These are phyloP conservation scores for Oxygymnocypris stewartii DNA, from an alignment of 2,113 vertebrate genomes.

Conservation along the genomic window DNA sequence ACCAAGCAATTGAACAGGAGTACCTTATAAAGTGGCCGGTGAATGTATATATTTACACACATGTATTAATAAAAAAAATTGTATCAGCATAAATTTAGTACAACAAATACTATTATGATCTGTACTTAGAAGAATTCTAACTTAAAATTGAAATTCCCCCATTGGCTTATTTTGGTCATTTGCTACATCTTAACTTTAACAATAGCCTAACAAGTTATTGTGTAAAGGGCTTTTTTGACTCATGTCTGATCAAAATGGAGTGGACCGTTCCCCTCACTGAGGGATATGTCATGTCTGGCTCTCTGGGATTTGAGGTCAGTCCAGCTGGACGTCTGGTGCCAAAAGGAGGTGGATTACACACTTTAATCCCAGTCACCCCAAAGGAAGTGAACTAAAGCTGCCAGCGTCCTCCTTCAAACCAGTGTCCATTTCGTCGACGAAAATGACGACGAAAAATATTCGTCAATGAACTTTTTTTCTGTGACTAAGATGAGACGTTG, in stretches of 20 bases:
- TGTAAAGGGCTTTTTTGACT: background rate
- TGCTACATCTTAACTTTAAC: background rate
- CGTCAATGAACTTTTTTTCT: too few relatives aligned
- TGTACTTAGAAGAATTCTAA: too few relatives aligned
- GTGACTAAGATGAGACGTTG: too few relatives aligned
- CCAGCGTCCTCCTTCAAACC: constrained; percentile 41
- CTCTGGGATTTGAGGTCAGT: constrained; percentile 54
- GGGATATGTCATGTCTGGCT: constrained; percentile 36
- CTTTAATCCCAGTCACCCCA: constrained; percentile 56
- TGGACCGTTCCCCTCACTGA: background rate
- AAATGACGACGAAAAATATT: too few relatives aligned
- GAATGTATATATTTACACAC: too few relatives aligned
- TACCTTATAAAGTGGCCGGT: too few relatives aligned
- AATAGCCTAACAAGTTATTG: constrained; percentile 5
- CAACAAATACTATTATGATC: too few relatives aligned
- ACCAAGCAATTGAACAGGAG: too few relatives aligned
- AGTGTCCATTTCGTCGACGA: too few relatives aligned
- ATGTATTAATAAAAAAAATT: too few relatives aligned
- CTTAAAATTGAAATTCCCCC: too few relatives aligned
- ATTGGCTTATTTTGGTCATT: background rate
- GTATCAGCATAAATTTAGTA: too few relatives aligned
- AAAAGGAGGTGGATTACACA: constrained; percentile 54
- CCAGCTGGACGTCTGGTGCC: constrained; percentile 57
- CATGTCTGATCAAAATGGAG: constrained; percentile 25
- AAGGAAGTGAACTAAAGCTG: constrained; percentile 54